phyloP scores from a whole-genome alignment of 2,113 vertebrate species.

The Riparia riparia region DNA sequence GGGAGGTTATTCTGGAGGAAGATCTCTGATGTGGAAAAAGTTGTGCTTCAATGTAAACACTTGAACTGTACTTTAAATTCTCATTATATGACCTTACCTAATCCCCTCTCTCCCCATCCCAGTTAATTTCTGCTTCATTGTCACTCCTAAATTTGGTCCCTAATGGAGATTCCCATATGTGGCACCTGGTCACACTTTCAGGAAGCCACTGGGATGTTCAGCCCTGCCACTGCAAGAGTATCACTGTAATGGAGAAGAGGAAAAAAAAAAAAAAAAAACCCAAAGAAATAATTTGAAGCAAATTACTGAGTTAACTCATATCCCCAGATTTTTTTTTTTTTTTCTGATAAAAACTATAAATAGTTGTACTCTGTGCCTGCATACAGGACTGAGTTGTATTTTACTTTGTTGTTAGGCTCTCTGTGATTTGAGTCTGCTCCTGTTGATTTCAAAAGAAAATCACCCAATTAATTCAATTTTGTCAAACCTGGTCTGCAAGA shows the following conservation, averaged over 20 bases:
- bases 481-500: slow-evolving; percentile 31
- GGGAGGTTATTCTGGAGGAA: neutral
- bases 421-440: neutral
- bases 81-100: neutral
- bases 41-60: neutral
- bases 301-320: neutral
- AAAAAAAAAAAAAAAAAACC: neutral
- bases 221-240: neutral
- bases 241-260: neutral
- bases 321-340: neutral
- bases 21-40: neutral
- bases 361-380: neutral
- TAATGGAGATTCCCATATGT: neutral
- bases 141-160: neutral
- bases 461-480: slow-evolving; percentile 60
- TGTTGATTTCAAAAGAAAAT: slow-evolving; percentile 31
- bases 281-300: neutral
- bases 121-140: neutral
- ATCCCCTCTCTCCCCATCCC: neutral
- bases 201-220: neutral
- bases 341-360: neutral
- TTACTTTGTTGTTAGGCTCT: neutral
- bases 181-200: neutral
- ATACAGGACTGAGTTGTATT: neutral
- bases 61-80: neutral